Base-by-base conservation (phyloP, 2,113 vertebrate genomes). In the Limanda limanda region DNA sequence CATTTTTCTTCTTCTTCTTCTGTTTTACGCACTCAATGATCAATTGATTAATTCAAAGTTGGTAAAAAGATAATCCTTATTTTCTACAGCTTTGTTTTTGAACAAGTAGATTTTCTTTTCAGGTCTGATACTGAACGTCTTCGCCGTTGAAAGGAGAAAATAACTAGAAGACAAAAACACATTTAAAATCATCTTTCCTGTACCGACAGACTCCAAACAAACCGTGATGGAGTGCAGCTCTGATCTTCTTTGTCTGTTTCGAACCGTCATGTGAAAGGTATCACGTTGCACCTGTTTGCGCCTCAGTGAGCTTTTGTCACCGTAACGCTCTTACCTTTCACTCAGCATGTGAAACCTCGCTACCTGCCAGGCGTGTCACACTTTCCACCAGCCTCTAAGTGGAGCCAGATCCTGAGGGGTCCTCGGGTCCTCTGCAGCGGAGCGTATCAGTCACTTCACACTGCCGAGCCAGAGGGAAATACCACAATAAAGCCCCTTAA, bases 401-500 rank as follows among this genome's bases (percentile, higher is more conserved):
- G 81, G 84, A 78, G 76, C 37, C 60, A 55, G 72, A 85, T 74
- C 81, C 52, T 10, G 58, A 80, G 74, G 70, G 87, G 68, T 85
- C 74, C 55, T 68, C 65, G 21, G 74, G 81, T 83, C 76, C 45
- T 86, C 75, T 58, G 74, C 83, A 78, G 35, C 25, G 76, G 63
- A 87, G 83, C 89, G 48, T 71, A 83, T 87, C 83, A 76, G 66
- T 74, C 82, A 52, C 70, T 76, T 89, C 63, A 18, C 81, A 64
- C 61, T 55, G 81, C 68, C 51, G 79, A 77, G 82, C 76, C 78
- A 47, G 24, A 81, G 87, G 71, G 84, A 90, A 85, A 88, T 87
- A 75, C 78, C 78, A 68, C 70, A 71, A 82, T 88, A 82, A 82
- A 74, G 60, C 64, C 85, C 21, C 54, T 74, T 91, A 85, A 92